Base-by-base conservation (phyloP, 1,140 invertebrate species). In the Drosophila dunni region DNA sequence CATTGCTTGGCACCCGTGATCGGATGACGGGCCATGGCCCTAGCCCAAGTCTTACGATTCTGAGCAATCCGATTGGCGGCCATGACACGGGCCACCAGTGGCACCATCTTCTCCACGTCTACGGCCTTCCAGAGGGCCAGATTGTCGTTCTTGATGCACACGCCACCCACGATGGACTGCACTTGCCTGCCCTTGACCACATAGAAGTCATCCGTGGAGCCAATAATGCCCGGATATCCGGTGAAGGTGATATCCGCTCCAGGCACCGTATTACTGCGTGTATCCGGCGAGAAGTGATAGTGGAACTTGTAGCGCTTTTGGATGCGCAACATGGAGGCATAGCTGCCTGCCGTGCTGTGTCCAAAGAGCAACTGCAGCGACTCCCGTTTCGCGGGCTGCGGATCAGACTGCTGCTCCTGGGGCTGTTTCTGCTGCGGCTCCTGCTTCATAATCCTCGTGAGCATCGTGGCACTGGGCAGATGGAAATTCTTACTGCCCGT, bases 181-280 rank as follows among this genome's bases (percentile, higher is more conserved):
- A 93, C 93, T 7, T 94, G 91, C 36, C 93, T 66, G 1, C 94
- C 94, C 42, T 92, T 92, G 5, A 95, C 82, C 7, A 94, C 91
- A 86, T 98, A 98, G 91, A 96, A 98, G 81, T 98, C 98, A 92
- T 99, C 98, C 50, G 96, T 95, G 33, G 97, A 98, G 38, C 95
- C 96, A 1, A 99, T 84, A 0, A 96, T 94, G 11, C 97, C 98
- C 0, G 98, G 97, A 92, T 98, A 99, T 0, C 97, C 96, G 1
- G 97, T 96, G 92, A 98, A 97, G 7, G 95, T 94, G 62, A 97
- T 94, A 7, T 94, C 94, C 4, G 93, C 92, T 0, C 96, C 96
- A 1, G 96, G 95, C 20, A 96, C 95, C 1, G 93, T 80, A 29
- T 95, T 94, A 9, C 95, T 94, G 4, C 92, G 71, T 7, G 93